Evolutionary conservation across 2,113 vertebrate species (phyloP).

Genomic region (Shinisaurus crocodilurus): DNA sequence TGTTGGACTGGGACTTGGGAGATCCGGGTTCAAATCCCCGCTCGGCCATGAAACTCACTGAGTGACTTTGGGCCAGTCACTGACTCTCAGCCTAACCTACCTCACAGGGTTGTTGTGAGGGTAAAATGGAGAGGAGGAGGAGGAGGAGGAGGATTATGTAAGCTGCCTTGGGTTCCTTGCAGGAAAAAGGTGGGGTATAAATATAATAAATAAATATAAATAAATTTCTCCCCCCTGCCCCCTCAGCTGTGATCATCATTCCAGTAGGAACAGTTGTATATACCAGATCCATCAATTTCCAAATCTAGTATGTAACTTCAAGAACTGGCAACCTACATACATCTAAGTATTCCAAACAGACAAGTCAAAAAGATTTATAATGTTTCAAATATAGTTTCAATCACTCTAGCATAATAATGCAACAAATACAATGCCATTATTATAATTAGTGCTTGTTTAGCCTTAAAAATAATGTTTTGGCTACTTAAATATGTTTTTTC

Average conservation of each 20-base stretch:
- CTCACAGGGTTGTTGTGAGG: too few relatives aligned
- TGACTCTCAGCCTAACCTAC: too few relatives aligned
- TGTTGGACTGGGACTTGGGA: too few relatives aligned
- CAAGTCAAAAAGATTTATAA: background rate
- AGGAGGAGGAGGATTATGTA: too few relatives aligned
- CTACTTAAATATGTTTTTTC: background rate
- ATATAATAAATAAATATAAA: too few relatives aligned
- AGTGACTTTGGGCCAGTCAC: too few relatives aligned
- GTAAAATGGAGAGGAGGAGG: too few relatives aligned
- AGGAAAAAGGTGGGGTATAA: too few relatives aligned
- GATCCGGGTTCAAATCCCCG: too few relatives aligned
- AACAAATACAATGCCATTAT: background rate
- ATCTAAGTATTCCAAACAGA: slow-evolving; percentile 12
- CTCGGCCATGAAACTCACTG: too few relatives aligned
- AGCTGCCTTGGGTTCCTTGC: too few relatives aligned
- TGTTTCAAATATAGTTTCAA: background rate
- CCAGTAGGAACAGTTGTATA: slow-evolving; percentile 13
- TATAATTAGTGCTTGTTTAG: background rate
- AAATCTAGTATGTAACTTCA: background rate
- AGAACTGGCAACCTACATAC: background rate
- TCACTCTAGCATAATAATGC: background rate
- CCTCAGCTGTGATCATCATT: background rate
- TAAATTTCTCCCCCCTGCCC: too few relatives aligned
- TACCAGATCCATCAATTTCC: slow-evolving; percentile 1
- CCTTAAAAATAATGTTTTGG: background rate